These are phyloP conservation scores for Pagrus major DNA, from an alignment of 2,113 vertebrate genomes.

Conservation along the genomic window DNA sequence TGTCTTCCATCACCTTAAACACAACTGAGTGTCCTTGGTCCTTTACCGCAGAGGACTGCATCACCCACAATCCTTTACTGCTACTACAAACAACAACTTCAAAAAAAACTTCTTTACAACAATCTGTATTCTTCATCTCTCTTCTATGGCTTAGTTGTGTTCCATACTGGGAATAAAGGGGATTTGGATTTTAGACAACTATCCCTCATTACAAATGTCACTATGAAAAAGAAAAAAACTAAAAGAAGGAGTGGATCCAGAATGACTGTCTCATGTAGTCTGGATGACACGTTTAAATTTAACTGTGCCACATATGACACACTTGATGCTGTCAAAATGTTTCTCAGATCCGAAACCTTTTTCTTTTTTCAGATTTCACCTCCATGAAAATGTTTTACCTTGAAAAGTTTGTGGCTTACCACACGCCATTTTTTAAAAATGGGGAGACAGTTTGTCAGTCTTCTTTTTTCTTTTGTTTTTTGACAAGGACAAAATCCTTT, in stretches of 20 bases:
- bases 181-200: constrained; percentile 36
- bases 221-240: constrained; percentile 17
- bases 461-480: constrained; percentile 60
- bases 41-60: constrained; percentile 47
- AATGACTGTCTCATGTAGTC: constrained; percentile 59
- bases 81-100: constrained; percentile 45
- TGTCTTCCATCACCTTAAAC: constrained; percentile 57
- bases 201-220: constrained; percentile 36
- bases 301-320: constrained; percentile 71
- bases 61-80: constrained; percentile 66
- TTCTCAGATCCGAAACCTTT: constrained; percentile 36
- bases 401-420: constrained; percentile 74
- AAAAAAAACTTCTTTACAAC: constrained; percentile 45
- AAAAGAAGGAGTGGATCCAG: constrained; percentile 34
- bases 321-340: constrained; percentile 65
- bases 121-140: constrained; percentile 62
- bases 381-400: constrained; percentile 63
- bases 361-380: constrained; percentile 49
- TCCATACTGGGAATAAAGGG: constrained; percentile 46
- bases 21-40: constrained; percentile 52
- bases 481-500: constrained; percentile 69
- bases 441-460: constrained; percentile 67
- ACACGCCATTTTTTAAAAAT: constrained; percentile 73
- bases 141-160: constrained; percentile 69
- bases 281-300: constrained; percentile 60